Percentiles rank a stretch among this genome's conserved stretches.
Evolutionary conservation across 2,113 vertebrate genomes (phyloP).

Genomic region (Excalfactoria chinensis): DNA sequence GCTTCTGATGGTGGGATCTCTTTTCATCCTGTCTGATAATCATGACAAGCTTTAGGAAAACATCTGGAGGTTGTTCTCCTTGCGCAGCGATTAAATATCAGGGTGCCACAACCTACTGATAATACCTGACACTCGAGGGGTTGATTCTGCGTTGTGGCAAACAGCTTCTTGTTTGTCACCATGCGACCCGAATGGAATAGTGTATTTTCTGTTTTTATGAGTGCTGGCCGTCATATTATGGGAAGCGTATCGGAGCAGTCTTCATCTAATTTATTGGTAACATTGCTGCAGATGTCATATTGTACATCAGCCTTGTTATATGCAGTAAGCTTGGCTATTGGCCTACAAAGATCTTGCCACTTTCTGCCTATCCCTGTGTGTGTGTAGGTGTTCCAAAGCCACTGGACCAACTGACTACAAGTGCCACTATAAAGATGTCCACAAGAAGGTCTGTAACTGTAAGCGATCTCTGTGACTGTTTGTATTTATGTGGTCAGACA

Average conservation of each 20-base stretch:
- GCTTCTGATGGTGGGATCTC: neutral
- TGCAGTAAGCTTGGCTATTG: neutral
- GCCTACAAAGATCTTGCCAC: neutral
- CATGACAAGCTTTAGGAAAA: neutral
- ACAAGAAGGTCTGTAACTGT: conserved; percentile 55
- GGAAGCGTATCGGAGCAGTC: neutral
- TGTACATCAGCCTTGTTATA: conserved; percentile 24
- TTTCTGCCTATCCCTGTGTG: neutral
- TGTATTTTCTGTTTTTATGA: neutral
- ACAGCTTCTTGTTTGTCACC: neutral
- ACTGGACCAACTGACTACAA: conserved; percentile 67
- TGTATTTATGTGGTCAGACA: conserved; percentile 72
- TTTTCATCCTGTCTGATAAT: neutral
- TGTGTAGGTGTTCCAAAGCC: conserved; percentile 65
- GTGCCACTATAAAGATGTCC: conserved; percentile 62
- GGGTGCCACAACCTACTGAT: conserved; percentile 7
- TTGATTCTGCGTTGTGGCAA: conserved; percentile 1
- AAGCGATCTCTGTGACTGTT: conserved; percentile 47
- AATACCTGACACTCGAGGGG: neutral
- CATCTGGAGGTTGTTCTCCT: neutral
- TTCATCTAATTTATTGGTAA: conserved; percentile 44
- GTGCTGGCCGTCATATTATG: conserved; percentile 4
- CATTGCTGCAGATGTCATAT: neutral
- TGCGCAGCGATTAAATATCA: neutral
- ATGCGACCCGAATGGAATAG: neutral